Base-by-base conservation (phyloP, 2,113 vertebrate genomes). In the Gnathonemus longibarbis region DNA sequence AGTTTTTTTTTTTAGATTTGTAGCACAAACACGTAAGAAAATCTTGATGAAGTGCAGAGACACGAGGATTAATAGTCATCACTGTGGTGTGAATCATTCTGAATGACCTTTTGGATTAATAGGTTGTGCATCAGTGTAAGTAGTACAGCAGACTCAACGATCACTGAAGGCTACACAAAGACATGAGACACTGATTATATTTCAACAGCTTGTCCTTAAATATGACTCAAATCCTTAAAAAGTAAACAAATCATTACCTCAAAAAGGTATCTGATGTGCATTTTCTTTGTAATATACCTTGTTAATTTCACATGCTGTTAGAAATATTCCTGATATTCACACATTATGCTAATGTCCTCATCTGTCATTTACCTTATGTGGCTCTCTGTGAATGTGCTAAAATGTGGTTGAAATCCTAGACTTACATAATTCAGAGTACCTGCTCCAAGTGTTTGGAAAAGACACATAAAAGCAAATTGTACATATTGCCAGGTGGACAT, bases 361-460 rank as follows among this genome's bases (percentile, higher is more conserved):
- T 45, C 3, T n/a, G 83, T 45, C 83, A n/a, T 49, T 85, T n/a
- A 85, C 3, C 83, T 13, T 85, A 1, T 24, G 39, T 85, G 83
- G 7, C 42, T 45, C 39, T 50, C 24, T n/a, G 27, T 39, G 31
- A 24, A 27, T 39, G 45, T 86, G 66, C 90, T 56, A 84, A 85
- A 21, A 70, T 90, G 31, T 89, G 45, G n/a, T 46, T 89, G 45
- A 89, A 87, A 39, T 42, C 35, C 35, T 42, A 42, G 35, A 80
- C 35, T n/a, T 21, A 89, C 7, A 84, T 77, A 13, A 49, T 91
- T 94, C 95, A 95, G 96, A 96, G 96, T 91, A 93, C 95, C 96
- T 91, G 96, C 96, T 96, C 95, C 93, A 94, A 95, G 91, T 56
- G 27, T 91, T 85, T 84, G 10, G 17, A 83, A 91, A 89, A 88